Base-by-base conservation (phyloP, 2,888 invertebrate species). In the Synergus umbraculus region DNA sequence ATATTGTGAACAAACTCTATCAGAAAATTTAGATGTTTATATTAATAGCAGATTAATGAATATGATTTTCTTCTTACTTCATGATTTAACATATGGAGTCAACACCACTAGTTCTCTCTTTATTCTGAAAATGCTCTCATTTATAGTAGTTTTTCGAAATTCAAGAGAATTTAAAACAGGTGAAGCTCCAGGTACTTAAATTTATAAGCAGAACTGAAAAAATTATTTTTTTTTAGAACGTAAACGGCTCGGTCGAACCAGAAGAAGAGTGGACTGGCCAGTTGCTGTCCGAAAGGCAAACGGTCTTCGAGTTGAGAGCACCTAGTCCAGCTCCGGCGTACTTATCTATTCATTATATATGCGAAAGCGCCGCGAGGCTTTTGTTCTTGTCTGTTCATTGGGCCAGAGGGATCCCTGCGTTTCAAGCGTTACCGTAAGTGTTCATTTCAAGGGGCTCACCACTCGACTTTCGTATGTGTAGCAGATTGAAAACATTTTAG, bases 291-390 rank as follows among this genome's bases (percentile, higher is more conserved):
- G 95, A 96, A 81, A 94, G 94, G 77, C 95, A 96, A 89, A 95
- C 95, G 82, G 93, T 94, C 69, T 97, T 97, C 90, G 95, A 95
- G 88, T 92, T 97, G 85, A 96, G 96, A 86, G 95, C 97, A 65
- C 95, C 96, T 15, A 94, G 95, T 41, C 95, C 97, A 8, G 96
- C 97, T 87, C 97, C 98, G 15, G 95, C 97, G n/a, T 97, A 97
- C 93, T 94, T 98, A 87, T 97, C 98, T 86, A 95, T 97, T 89
- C 98, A 98, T 93, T 98, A 97, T 89, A 97, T 97, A 76, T 99
- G 98, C 93, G 99, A 99, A 93, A 97, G 97, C 86, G 98, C 98
- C 41, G 98, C 98, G 2, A 93, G 99, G 76, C 94, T 99, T 78
- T 94, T 99, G 79, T 98, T 98, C 89, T 94, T 98, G 12, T 95